Evolutionary conservation across 2,888 invertebrate genomes (phyloP).

Genomic region (Drosophila gaucha): DNA sequence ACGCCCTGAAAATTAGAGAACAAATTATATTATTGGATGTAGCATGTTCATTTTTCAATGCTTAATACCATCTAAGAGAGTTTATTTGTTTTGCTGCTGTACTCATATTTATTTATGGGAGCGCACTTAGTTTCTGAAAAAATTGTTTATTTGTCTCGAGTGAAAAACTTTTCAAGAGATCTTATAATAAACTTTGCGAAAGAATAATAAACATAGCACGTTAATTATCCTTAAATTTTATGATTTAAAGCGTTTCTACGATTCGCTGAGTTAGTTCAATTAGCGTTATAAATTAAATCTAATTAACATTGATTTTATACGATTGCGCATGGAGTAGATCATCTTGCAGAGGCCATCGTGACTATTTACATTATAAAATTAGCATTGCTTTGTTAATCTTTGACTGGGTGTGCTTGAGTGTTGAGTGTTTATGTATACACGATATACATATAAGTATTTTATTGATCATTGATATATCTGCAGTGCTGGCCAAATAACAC

Average conservation of each 20-base stretch:
- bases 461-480: constrained; percentile 15
- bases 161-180: constrained; percentile 19
- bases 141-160: constrained; percentile 51
- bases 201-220: constrained; percentile 56
- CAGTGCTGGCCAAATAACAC: constrained; percentile 4
- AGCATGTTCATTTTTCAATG: constrained; percentile 12
- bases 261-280: constrained; percentile 61
- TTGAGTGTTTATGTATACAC: constrained; percentile 32
- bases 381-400: constrained; percentile 73
- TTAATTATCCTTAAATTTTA: constrained; percentile 52
- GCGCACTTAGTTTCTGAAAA: constrained; percentile 19
- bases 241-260: constrained; percentile 53
- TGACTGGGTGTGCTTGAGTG: constrained; percentile 32
- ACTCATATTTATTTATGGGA: constrained; percentile 56
- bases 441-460: constrained; percentile 16
- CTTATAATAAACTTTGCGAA: constrained; percentile 28
- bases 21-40: not conserved
- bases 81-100: constrained; percentile 32
- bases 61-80: not conserved
- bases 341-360: constrained; percentile 23
- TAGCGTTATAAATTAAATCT: constrained; percentile 76
- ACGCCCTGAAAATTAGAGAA: constrained; percentile 66
- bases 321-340: constrained; percentile 16
- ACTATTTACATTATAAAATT: constrained; percentile 72
- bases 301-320: constrained; percentile 71